Evolutionary conservation across 2,888 invertebrate genomes (phyloP).

Genomic region (Latheticus oryzae): DNA sequence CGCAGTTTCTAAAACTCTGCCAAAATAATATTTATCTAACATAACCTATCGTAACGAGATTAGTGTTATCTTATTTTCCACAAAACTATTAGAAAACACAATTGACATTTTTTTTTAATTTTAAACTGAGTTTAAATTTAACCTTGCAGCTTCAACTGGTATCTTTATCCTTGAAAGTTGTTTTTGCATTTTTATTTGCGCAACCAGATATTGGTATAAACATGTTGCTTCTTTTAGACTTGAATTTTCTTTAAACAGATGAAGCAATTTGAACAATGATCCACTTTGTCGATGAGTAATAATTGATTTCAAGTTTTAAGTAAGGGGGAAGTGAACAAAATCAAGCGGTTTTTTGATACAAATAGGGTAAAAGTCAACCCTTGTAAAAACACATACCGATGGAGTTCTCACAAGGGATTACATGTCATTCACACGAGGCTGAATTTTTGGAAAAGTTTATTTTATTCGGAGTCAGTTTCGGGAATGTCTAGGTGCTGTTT

Average conservation of each 20-base stretch:
- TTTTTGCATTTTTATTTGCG: slow-evolving; percentile 45
- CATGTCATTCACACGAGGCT: slow-evolving; percentile 4
- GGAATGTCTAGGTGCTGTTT: no score
- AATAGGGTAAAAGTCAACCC: no score
- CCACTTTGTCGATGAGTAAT: slow-evolving; percentile 35
- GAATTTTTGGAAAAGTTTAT: no score
- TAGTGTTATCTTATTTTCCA: slow-evolving; percentile 35
- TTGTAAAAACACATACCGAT: slow-evolving; percentile 31
- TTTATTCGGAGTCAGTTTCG: no score
- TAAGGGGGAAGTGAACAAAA: no score
- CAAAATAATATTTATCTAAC: slow-evolving; percentile 24
- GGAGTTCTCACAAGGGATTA: slow-evolving; percentile 21
- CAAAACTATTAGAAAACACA: slow-evolving; percentile 18
- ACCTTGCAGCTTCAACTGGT: slow-evolving; percentile 34
- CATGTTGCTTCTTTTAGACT: slow-evolving; percentile 25
- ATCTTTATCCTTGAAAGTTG: slow-evolving; percentile 45
- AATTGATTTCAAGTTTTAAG: slow-evolving; percentile 22
- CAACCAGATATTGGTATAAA: slow-evolving; percentile 45
- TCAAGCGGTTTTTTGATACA: no score
- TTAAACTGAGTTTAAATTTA: no score
- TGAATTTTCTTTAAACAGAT: slow-evolving; percentile 37
- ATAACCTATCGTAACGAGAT: slow-evolving; percentile 40
- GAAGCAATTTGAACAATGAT: slow-evolving; percentile 32
- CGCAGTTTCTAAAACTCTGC: slow-evolving; percentile 30
- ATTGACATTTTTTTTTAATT: slow-evolving; percentile 23